These are phyloP conservation scores for Lysandra coridon DNA, from an alignment of 2,888 invertebrate genomes.

Conservation along the genomic window DNA sequence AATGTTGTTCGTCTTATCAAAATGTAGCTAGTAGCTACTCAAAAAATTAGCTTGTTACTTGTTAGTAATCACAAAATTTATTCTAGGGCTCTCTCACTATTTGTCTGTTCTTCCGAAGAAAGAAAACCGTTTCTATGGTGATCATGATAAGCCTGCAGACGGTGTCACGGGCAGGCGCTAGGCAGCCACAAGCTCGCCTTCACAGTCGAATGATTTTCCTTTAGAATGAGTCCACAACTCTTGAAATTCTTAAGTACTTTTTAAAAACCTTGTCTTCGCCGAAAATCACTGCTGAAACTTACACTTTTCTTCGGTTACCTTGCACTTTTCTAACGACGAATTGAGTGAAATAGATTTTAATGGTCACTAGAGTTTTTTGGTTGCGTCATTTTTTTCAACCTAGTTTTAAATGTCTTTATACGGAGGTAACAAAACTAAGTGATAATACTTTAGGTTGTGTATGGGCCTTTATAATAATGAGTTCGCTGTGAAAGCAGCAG, in stretches of 20 bases:
- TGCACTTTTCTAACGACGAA: neutral
- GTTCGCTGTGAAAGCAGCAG: too few species aligned
- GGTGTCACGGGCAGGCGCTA: neutral
- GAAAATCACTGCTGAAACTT: neutral
- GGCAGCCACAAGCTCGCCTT: neutral
- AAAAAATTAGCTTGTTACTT: too few species aligned
- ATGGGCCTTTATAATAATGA: too few species aligned
- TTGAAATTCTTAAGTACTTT: constrained; percentile 13
- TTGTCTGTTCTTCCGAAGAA: too few species aligned
- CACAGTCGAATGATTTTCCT: neutral
- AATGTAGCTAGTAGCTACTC: too few species aligned
- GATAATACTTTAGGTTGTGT: too few species aligned
- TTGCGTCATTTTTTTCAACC: neutral
- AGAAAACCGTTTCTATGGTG: too few species aligned
- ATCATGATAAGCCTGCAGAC: neutral
- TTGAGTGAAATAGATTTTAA: neutral
- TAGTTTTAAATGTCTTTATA: too few species aligned
- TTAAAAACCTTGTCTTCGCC: constrained; percentile 10
- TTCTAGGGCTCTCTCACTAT: too few species aligned
- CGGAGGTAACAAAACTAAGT: too few species aligned
- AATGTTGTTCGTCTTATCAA: too few species aligned
- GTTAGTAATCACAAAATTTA: too few species aligned
- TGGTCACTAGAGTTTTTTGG: neutral
- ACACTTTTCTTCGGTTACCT: neutral
- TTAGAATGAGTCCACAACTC: constrained; percentile 10